Conservation (phyloP, 2,888 invertebrate genomes). For the Drosophila atroscutellata region DNA sequence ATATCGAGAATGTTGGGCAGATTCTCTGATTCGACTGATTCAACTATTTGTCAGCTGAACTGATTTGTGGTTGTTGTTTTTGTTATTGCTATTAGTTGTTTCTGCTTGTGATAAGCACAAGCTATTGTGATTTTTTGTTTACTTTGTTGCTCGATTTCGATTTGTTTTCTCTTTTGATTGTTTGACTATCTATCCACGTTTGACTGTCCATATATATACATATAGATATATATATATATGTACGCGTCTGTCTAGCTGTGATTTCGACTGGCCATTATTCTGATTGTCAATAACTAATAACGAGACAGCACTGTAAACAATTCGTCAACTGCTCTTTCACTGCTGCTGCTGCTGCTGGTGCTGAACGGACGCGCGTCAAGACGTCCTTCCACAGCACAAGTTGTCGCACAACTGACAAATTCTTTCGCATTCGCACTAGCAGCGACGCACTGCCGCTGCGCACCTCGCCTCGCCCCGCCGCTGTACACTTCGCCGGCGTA, state of each 20-base stretch:
- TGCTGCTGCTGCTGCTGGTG: conserved; percentile 33
- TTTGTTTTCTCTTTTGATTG: conserved; percentile 30
- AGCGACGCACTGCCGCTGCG: conserved; percentile 26
- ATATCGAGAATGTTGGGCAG: conserved; percentile 20
- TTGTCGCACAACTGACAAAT: conserved; percentile 87
- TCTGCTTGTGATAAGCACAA: conserved; percentile 52
- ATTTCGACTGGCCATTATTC: conserved; percentile 32
- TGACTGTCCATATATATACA: not conserved
- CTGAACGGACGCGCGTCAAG: conserved; percentile 85
- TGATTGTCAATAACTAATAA: conserved; percentile 52
- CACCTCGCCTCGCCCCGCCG: conserved; percentile 15
- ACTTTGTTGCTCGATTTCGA: conserved; percentile 26
- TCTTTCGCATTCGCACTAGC: conserved; percentile 72
- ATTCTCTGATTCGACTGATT: conserved; percentile 32
- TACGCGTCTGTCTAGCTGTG: conserved; percentile 16
- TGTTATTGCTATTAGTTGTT: conserved; percentile 18
- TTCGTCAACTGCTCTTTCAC: conserved; percentile 33
- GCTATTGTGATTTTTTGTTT: conserved; percentile 47
- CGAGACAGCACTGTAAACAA: conserved; percentile 9
- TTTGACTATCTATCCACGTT: conserved; percentile 18
- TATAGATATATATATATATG: not conserved
- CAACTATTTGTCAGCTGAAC: conserved; percentile 24
- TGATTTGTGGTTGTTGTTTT: conserved; percentile 11
- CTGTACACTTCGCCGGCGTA: conserved; percentile 4
- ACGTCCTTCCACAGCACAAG: conserved; percentile 86